Evolutionary conservation across 1,140 invertebrate species (phyloP), one percentile per base, ranked within the genome.

Genomic region (Subanguina moxae): DNA sequence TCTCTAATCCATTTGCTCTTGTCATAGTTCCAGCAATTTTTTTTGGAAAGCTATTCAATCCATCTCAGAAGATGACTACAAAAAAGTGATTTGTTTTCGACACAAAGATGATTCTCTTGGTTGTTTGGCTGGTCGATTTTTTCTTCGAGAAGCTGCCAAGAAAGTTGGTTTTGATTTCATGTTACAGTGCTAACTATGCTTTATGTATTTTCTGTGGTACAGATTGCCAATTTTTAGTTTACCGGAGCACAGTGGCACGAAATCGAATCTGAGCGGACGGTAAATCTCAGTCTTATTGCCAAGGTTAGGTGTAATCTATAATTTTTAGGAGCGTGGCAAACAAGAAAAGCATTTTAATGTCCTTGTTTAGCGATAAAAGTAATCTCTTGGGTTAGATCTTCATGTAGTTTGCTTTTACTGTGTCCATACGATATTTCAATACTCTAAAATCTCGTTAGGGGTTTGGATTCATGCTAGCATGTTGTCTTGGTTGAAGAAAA

Each of bases 81-180:
- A 80, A 9, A 73, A 76, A 61, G 69, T 82, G 17, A 64, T 65
- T 1, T 52, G 67, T 19, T 82, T 73, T 57, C 66, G 77, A 5
- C 77, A 77, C 61, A 75, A 68, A 25, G 80, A 82, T 27, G 80
- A 82, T 64, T 65, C 79, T 15, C 59, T 82, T 11, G 77, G 79
- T 7, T 78, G 70, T 61, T 67, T 82, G 19, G 78, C 78, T 21
- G 81, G 80, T 9, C 66, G 81, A 28, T 64, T 82, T 19, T 73
- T 82, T 43, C 68, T 83, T 25, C 71, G 80, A 13, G 71, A 80
- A 59, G 79, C 80, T 0, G 73, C 70, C 58, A 52, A 25, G 17
- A 52, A 52, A 25, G 48, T 52, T 3, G 15, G n/a, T 7, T 52
- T 52, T 15, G 3, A 52, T 21, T 21, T 5, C 3, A 52, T 52